Base-by-base conservation (phyloP, 30 jellyfish, hydroid and myxozoan species). In the Cassiopea andromeda region DNA sequence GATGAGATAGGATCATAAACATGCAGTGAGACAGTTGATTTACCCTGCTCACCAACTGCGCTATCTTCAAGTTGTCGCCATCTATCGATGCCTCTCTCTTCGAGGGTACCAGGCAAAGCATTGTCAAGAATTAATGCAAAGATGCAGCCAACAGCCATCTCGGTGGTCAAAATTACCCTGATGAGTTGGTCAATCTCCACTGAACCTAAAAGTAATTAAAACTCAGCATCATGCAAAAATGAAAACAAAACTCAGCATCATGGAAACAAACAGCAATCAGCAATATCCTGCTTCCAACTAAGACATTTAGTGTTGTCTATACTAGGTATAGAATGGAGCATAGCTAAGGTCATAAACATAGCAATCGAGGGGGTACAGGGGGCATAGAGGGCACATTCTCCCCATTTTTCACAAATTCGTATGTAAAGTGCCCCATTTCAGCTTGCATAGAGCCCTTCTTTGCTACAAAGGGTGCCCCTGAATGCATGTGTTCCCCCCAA, bases 121-220 rank as follows among this genome's bases (percentile, higher is more conserved):
- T 93, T 93, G 81, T 93, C 98, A 72, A 93, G 72, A 19, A 93
- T 61, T 70, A 75, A 60, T 12, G 98, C 98, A 57, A 91, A 61
- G 8, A 81, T 66, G 71, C 98, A 92, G 44, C 90, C 96, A 2
- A 93, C 89, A 18, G 97, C 98, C 98, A 93, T 93, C 67, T 84
- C 67, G n/a, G 97, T 93, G 67, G 67, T 74, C 54, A 93, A 85
- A 18, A 93, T 60, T n/a, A 93, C 98, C 27, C 13, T 48, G 46
- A 93, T 59, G 89, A 93, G 89, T 73, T 93, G 97, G 73, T 93
- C 95, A 4, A 91, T 59, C 70, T 93, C 97, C n/a, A 27, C 38
- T 2, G 69, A 77, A 17, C 97, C 98, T 88, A 81, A 16, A 80
- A 67, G 45, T 6, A 50, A 66, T 54, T 54, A 54, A 54, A 54